A percentile compares a stretch with the other conserved stretches of the same genome.
Evolutionary conservation across 2,797 vertebrate species (phyloP).

Genomic region (Rhinogobio ventralis): DNA sequence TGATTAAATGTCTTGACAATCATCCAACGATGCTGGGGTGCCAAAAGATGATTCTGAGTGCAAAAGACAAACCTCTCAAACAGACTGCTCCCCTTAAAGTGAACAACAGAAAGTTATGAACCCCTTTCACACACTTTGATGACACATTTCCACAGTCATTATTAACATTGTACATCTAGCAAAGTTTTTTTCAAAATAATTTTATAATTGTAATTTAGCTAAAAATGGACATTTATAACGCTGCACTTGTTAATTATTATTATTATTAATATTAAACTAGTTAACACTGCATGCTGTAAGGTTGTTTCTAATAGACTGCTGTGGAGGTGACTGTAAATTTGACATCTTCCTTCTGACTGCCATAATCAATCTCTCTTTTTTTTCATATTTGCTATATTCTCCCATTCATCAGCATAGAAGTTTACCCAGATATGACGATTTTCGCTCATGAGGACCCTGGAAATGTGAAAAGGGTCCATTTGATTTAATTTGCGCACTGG

Average conservation of each 20-base stretch:
- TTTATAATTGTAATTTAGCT: too few species aligned
- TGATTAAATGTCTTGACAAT: neutral
- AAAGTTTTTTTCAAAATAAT: too few species aligned
- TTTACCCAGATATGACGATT: neutral
- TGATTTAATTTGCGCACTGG: neutral
- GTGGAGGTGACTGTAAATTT: neutral
- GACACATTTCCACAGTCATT: neutral
- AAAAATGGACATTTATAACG: too few species aligned
- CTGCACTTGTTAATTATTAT: too few species aligned
- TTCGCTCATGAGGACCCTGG: neutral
- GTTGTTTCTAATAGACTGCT: neutral
- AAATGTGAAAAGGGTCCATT: slow-evolving; percentile 1
- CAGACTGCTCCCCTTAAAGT: neutral
- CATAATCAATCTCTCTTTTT: neutral
- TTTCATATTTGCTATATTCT: neutral
- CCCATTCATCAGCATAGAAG: neutral
- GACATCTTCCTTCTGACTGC: neutral
- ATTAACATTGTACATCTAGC: neutral
- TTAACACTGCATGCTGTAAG: too few species aligned
- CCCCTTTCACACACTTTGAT: neutral
- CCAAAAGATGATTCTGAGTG: neutral
- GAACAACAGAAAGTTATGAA: neutral
- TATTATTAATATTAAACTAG: too few species aligned
- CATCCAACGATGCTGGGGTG: neutral
- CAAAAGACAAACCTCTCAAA: neutral